Percentiles rank a stretch among this genome's conserved stretches.
Evolutionary conservation across 2,113 vertebrate species (phyloP).

Genomic region (Ammospiza nelsoni): DNA sequence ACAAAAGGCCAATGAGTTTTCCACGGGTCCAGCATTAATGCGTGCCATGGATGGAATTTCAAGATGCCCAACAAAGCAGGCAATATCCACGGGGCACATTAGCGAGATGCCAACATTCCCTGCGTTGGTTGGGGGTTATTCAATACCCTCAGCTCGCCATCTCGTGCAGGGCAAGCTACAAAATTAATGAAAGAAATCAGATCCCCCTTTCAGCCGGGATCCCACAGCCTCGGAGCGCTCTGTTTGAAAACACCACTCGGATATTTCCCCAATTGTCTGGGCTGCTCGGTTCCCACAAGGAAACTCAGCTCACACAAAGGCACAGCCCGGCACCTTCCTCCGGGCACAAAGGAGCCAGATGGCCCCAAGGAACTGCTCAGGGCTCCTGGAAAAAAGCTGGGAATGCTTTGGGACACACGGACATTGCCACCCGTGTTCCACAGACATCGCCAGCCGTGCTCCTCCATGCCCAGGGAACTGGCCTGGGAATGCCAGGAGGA

Average conservation of each 20-base stretch:
- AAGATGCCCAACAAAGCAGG: not conserved
- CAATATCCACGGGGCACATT: rapidly evolving
- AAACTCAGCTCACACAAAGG: not conserved
- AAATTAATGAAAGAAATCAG: not conserved
- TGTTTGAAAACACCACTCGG: not conserved
- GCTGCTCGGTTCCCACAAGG: not conserved
- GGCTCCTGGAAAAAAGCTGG: rapidly evolving
- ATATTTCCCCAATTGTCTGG: not conserved
- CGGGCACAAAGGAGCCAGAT: not conserved
- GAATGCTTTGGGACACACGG: rapidly evolving
- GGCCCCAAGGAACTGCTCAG: rapidly evolving
- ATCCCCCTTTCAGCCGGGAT: not conserved
- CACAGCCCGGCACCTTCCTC: not conserved
- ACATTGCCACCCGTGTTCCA: not conserved
- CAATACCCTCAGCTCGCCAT: not conserved
- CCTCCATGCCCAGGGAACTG: not conserved
- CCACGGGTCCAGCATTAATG: not conserved
- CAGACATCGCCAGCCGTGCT: not conserved
- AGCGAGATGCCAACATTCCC: not conserved
- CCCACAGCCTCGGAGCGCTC: not conserved
- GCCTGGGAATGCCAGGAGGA: not conserved
- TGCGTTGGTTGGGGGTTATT: not conserved
- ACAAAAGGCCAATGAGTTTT: not conserved
- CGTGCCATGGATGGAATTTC: not conserved
- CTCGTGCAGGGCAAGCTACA: not conserved